A percentile compares a stretch with the other conserved stretches of the same genome.
These are phyloP conservation scores for Drosophila kokeensis DNA, from an alignment of 2,888 invertebrate genomes.

Conservation along the genomic window DNA sequence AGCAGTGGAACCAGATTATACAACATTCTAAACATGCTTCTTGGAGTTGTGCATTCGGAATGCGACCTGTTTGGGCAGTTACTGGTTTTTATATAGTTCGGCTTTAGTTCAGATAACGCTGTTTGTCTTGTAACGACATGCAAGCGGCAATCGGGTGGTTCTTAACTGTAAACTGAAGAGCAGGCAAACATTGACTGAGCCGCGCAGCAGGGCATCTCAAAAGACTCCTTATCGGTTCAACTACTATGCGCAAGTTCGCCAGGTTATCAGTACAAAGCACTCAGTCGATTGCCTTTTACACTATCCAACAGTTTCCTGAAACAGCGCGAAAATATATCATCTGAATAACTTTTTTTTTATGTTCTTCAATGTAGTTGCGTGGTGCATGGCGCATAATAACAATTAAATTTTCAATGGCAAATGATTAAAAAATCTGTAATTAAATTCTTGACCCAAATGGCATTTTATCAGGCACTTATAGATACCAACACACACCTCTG, in stretches of 20 bases:
- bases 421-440: slow-evolving; percentile 34
- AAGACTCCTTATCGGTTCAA: slow-evolving; percentile 57
- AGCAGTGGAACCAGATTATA: slow-evolving; percentile 12
- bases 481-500: slow-evolving; percentile 30
- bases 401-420: slow-evolving; percentile 8
- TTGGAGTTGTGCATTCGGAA: slow-evolving; percentile 17
- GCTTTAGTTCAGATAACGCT: slow-evolving; percentile 50
- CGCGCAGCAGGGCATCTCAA: slow-evolving; percentile 40
- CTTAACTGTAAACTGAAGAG: slow-evolving; percentile 63
- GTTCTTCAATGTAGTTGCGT: slow-evolving; percentile 1
- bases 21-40: slow-evolving; percentile 35
- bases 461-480: slow-evolving; percentile 44
- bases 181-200: slow-evolving; percentile 46
- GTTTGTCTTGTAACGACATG: slow-evolving; percentile 42
- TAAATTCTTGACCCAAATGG: slow-evolving; percentile 67
- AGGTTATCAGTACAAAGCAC: slow-evolving; percentile 52
- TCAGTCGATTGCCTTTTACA: slow-evolving; percentile 32
- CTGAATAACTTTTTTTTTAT: not conserved
- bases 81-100: slow-evolving; percentile 49
- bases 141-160: slow-evolving; percentile 42
- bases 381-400: slow-evolving; percentile 1
- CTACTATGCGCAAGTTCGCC: slow-evolving; percentile 40
- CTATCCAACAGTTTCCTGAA: slow-evolving; percentile 16
- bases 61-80: slow-evolving; percentile 45
- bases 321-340: not conserved